Base-by-base conservation (phyloP, 2,797 vertebrate species). In the Picus viridis region DNA sequence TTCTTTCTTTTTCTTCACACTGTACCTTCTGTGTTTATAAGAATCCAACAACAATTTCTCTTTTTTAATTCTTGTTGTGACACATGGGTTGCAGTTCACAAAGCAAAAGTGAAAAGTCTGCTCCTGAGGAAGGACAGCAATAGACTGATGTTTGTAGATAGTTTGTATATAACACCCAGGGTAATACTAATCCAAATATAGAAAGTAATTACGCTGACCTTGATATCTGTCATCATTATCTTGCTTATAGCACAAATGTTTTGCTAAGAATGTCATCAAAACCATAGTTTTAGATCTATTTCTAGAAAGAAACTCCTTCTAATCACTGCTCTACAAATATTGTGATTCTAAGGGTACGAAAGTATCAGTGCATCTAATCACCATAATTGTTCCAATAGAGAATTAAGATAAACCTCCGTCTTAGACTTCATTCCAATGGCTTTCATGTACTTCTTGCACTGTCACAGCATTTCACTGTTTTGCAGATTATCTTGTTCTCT, bases 191-290 rank as follows among this genome's bases (percentile, higher is more conserved):
- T 97, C 97, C 97, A 98, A 98, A 98, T 98, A 98, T 97, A 98
- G 97, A 95, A 91, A 87, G 64, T 98, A 98, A 98, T 98, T 98
- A 97, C 95, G 91, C 96, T 98, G 97, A 98, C 98, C 98, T 98
- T 96, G 94, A 77, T 94, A 95, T 95, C 94, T 97, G 96, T 97
- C 95, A 95, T 98, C 92, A 97, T 97, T 98, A 97, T 96, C 93
- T 97, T 97, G 95, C 96, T 98, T 97, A 98, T 93, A 92, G 94
- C 84, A 92, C 92, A 87, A 97, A 96, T 95, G 95, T 97, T 98
- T 96, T 95, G 63, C 96, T 93, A 96, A 94, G 89, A 97, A 96
- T 91, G 89, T 88, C 94, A 97, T 97, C 89, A 95, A 97, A 97
- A 95, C 89, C 93, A n/a, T 67, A 89, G 83, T 90, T 98, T 98